Conservation (phyloP, 2,797 vertebrate species). For the Coluber constrictor region DNA sequence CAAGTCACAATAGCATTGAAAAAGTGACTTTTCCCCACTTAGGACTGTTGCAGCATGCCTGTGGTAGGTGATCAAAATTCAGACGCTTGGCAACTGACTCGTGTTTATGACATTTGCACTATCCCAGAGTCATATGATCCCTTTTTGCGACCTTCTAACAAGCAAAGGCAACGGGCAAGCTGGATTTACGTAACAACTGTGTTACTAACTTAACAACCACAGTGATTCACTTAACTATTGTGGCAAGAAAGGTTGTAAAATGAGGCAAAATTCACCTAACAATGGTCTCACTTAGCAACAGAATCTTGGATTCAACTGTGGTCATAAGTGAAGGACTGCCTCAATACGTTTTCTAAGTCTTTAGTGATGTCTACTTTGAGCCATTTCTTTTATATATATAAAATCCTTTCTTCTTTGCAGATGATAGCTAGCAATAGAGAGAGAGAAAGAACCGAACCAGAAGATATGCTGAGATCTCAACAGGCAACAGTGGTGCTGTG, state of each 20-base stretch:
- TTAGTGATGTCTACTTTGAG: too few relatives aligned
- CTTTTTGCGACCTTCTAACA: neutral
- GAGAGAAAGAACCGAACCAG: too few relatives aligned
- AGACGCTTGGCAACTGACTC: neutral
- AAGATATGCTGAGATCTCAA: too few relatives aligned
- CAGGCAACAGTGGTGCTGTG: too few relatives aligned
- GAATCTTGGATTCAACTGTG: neutral
- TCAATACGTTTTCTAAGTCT: neutral
- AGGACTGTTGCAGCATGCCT: neutral
- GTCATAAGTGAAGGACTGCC: neutral
- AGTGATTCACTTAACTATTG: neutral
- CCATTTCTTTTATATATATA: too few relatives aligned
- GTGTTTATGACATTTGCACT: neutral
- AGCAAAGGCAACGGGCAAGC: neutral
- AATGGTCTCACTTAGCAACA: neutral
- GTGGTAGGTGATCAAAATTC: neutral
- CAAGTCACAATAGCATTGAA: neutral
- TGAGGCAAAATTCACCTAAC: neutral
- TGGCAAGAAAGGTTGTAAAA: neutral
- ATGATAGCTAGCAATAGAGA: too few relatives aligned
- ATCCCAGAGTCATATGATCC: neutral
- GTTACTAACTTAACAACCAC: neutral
- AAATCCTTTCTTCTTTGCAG: too few relatives aligned
- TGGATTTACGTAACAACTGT: neutral
- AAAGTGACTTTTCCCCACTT: neutral